Evolutionary conservation across 2,113 vertebrate genomes (phyloP).

Genomic region (Sorex fumeus): DNA sequence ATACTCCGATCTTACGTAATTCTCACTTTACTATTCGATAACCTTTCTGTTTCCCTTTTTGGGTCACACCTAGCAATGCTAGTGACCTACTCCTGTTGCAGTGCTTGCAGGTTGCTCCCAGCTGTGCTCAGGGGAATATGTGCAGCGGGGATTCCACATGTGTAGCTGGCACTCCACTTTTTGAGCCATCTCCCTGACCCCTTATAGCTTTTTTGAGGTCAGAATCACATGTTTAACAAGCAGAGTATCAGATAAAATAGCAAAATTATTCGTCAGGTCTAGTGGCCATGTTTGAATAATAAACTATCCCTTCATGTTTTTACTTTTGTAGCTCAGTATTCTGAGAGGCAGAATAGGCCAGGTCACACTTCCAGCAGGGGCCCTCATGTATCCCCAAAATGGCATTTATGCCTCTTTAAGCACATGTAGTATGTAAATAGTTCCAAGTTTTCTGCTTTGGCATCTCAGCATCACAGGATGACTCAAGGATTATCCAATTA

Average conservation of each 20-base stretch:
- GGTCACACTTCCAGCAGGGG: background rate
- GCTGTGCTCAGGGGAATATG: too few relatives aligned
- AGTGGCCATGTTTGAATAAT: slow-evolving; percentile 19
- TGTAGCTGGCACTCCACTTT: too few relatives aligned
- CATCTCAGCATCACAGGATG: background rate
- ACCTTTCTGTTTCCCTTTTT: background rate
- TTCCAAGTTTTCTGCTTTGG: background rate
- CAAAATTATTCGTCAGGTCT: background rate
- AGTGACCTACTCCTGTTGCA: too few relatives aligned
- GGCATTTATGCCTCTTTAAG: background rate
- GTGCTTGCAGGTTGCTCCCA: too few relatives aligned
- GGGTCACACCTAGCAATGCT: too few relatives aligned
- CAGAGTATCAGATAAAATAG: background rate
- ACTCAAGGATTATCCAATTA: background rate
- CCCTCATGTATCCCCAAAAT: background rate
- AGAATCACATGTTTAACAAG: slow-evolving; percentile 17
- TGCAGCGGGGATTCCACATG: too few relatives aligned
- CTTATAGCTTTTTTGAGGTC: background rate
- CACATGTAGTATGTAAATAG: background rate
- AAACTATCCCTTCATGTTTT: background rate
- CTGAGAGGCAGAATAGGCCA: slow-evolving; percentile 37
- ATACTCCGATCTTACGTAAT: background rate
- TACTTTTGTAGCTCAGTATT: background rate
- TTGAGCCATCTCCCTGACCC: too few relatives aligned
- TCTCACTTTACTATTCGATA: background rate